These are phyloP conservation scores for Heliconius erato DNA, from an alignment of 2,888 invertebrate genomes.

Conservation along the genomic window DNA sequence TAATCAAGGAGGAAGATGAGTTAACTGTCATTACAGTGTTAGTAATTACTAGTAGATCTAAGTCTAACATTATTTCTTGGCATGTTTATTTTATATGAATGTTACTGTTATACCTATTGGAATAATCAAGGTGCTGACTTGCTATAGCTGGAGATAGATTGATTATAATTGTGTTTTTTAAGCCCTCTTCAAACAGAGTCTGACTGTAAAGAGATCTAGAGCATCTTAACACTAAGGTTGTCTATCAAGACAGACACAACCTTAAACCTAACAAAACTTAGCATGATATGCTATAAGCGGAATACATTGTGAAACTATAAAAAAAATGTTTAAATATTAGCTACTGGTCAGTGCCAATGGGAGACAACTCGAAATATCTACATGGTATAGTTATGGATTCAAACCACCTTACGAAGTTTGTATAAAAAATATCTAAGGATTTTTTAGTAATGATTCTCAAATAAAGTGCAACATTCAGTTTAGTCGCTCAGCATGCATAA, in stretches of 20 bases:
- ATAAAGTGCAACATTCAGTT: neutral
- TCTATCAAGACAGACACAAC: no score
- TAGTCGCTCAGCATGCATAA: neutral
- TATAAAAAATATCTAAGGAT: neutral
- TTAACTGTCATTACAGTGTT: constrained; percentile 20
- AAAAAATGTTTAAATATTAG: no score
- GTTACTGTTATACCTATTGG: neutral
- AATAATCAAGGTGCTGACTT: neutral
- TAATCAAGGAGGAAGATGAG: neutral
- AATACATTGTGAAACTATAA: no score
- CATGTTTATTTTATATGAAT: constrained; percentile 13
- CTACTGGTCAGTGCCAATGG: no score
- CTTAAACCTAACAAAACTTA: no score
- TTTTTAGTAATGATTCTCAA: no score
- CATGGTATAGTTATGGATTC: neutral
- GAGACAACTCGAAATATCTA: no score
- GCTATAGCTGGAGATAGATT: neutral
- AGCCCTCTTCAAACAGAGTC: no score
- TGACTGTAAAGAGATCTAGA: no score
- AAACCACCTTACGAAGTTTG: neutral
- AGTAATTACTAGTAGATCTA: constrained; percentile 20
- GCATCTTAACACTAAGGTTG: no score
- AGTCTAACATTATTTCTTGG: constrained; percentile 18
- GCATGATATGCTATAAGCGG: no score
- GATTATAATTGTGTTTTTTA: neutral